Evolutionary conservation across 1,140 invertebrate genomes (phyloP).

Genomic region (Oscheius sp.): DNA sequence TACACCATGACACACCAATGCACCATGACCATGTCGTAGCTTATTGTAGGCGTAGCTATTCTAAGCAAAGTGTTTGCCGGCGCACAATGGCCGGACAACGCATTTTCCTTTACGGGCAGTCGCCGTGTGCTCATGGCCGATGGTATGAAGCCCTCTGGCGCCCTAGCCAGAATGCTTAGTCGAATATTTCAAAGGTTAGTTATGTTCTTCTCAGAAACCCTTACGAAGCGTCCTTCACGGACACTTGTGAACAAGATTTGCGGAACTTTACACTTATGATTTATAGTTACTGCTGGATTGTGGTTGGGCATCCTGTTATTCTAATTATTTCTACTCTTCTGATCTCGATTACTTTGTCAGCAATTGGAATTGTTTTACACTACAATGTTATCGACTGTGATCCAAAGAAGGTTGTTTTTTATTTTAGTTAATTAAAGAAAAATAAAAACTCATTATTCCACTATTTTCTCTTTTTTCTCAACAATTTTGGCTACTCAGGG

Average conservation of each 20-base stretch:
- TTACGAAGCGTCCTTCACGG: too few relatives aligned
- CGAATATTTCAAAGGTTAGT: neutral
- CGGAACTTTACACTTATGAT: too few relatives aligned
- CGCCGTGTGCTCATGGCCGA: neutral
- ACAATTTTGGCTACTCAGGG: conserved; percentile 32
- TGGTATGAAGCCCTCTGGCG: neutral
- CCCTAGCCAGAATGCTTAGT: neutral
- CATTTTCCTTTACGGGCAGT: neutral
- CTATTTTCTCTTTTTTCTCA: neutral
- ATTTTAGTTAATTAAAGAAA: neutral
- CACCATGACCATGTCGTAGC: too few relatives aligned
- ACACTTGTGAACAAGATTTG: too few relatives aligned
- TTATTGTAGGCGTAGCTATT: too few relatives aligned
- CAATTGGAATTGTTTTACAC: neutral
- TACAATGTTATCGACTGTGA: conserved; percentile 9
- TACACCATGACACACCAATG: too few relatives aligned
- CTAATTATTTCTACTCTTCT: neutral
- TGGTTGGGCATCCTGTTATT: conserved; percentile 7
- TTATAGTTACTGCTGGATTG: conserved; percentile 8
- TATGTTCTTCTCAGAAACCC: neutral
- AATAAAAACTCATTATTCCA: too few relatives aligned
- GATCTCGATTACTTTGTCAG: neutral
- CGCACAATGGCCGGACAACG: neutral
- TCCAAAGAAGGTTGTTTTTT: conserved; percentile 3
- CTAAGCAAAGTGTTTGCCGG: neutral